Evolutionary conservation across 2,797 vertebrate genomes (phyloP).

Genomic region (Heliangelus exortis): DNA sequence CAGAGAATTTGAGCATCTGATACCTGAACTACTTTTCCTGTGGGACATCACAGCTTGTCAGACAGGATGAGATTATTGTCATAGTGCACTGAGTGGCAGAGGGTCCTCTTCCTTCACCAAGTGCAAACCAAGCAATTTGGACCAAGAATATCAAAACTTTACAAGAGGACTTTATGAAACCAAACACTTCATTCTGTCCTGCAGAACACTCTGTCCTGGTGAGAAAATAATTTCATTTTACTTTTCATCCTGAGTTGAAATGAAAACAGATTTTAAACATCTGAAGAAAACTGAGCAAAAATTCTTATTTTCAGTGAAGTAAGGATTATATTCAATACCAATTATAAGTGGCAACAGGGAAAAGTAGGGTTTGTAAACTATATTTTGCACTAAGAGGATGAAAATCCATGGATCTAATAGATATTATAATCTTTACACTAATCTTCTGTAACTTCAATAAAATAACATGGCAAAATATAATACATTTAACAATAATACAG

Average conservation of each 20-base stretch:
- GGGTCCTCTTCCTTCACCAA: not conserved
- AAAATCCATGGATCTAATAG: not conserved
- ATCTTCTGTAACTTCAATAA: not conserved
- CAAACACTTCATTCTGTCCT: not conserved
- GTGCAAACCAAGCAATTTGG: not conserved
- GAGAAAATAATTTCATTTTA: not conserved
- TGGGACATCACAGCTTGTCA: not conserved
- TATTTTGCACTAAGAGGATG: not conserved
- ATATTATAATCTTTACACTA: not conserved
- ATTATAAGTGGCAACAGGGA: not conserved
- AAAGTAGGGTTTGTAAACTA: not conserved
- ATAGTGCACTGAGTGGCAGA: not conserved
- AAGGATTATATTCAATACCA: not conserved
- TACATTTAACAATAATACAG: not conserved
- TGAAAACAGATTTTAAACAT: not conserved
- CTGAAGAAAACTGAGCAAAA: not conserved
- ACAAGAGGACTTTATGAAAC: not conserved
- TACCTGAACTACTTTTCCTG: not conserved
- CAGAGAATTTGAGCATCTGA: not conserved
- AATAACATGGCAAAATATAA: not conserved
- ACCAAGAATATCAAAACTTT: not conserved
- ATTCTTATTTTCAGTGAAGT: not conserved
- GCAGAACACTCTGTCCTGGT: not conserved
- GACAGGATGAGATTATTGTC: not conserved
- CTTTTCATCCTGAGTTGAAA: not conserved